Evolutionary conservation across 2,113 vertebrate genomes (phyloP).

Genomic region (Onychostruthus taczanowskii): DNA sequence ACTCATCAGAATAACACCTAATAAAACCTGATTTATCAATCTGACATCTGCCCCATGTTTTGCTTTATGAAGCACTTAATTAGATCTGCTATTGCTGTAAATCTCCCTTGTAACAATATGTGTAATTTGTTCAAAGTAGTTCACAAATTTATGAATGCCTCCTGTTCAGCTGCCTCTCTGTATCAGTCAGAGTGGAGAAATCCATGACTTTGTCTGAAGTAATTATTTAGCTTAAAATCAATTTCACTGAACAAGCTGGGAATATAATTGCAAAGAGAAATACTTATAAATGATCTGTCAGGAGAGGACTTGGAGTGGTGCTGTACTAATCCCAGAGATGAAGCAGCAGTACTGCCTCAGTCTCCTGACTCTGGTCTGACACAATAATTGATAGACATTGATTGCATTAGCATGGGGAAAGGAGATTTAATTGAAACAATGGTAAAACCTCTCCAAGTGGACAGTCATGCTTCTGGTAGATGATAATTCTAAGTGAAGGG

Average conservation of each 20-base stretch:
- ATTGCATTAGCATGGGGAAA: not conserved
- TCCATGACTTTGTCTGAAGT: not conserved
- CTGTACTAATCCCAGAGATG: not conserved
- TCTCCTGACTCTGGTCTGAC: not conserved
- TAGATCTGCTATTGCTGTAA: not conserved
- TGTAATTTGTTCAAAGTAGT: not conserved
- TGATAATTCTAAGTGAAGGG: not conserved
- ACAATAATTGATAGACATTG: not conserved
- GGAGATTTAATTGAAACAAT: not conserved
- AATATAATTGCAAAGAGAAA: not conserved
- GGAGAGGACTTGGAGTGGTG: not conserved
- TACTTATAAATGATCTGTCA: not conserved
- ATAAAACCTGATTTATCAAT: not conserved
- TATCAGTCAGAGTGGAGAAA: not conserved
- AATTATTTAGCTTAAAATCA: conserved; percentile 1
- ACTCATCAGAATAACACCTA: not conserved
- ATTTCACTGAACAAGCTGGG: not conserved
- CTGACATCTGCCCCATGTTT: not conserved
- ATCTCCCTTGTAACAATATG: not conserved
- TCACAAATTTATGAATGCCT: not conserved
- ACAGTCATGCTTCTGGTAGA: not conserved
- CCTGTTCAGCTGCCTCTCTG: not conserved
- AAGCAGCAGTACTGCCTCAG: not conserved
- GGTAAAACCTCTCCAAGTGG: not conserved
- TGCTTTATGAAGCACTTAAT: conserved; percentile 14